These are phyloP conservation scores for Phania funesta DNA, from an alignment of 2,888 invertebrate species.

Conservation along the genomic window DNA sequence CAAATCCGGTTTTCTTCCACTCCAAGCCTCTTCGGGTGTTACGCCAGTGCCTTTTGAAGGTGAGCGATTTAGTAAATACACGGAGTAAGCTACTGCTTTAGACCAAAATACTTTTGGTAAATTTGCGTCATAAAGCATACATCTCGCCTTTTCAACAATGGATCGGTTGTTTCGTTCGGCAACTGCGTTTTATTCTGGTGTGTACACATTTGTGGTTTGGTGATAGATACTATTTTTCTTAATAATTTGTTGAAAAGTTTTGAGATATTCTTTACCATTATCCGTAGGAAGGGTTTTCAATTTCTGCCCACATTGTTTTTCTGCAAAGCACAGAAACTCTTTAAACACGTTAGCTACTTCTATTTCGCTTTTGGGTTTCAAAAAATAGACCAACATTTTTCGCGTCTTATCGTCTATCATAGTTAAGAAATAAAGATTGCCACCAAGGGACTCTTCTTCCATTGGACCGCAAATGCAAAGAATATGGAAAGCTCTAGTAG, in stretches of 20 bases:
- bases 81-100: conserved; percentile 69
- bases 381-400: conserved; percentile 24
- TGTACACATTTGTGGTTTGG: too few relatives aligned
- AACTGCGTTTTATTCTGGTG: conserved; percentile 51
- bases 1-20: too few relatives aligned
- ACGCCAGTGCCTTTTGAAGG: conserved; percentile 41
- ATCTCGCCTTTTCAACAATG: too few relatives aligned
- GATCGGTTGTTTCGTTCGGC: conserved; percentile 63
- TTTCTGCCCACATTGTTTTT: conserved; percentile 26
- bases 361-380: conserved; percentile 50
- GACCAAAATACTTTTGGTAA: conserved; percentile 62
- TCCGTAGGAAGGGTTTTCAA: conserved; percentile 37
- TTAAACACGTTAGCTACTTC: conserved; percentile 54
- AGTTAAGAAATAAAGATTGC: conserved; percentile 23
- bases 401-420: conserved; percentile 54
- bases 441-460: conserved; percentile 70
- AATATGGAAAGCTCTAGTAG: conserved; percentile 61
- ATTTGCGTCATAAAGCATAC: too few relatives aligned
- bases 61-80: conserved; percentile 59
- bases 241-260: conserved; percentile 7
- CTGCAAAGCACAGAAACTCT: conserved; percentile 45
- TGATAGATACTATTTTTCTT: not conserved
- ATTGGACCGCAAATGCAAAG: too few relatives aligned
- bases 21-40: conserved; percentile 56
- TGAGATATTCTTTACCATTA: conserved; percentile 9